Evolutionary conservation across 1,140 invertebrate species (phyloP), one percentile per base, ranked within the genome.

Genomic region (Papilio xuthus): DNA sequence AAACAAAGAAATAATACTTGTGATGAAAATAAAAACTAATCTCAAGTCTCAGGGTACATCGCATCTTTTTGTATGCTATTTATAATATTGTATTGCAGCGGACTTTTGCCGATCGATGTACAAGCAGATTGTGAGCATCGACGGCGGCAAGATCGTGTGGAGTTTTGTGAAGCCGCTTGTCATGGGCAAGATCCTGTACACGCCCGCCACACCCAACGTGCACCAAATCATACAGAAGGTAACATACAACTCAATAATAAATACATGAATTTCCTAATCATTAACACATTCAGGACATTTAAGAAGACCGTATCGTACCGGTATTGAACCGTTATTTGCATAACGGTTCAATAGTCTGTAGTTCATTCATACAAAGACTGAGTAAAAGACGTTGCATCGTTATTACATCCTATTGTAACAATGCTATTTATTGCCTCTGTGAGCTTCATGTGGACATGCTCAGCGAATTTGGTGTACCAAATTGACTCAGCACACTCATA

Each of bases 111-210:
- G 94, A 26, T 92, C 95, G 1, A 89, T 96, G 2, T 96, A 96
- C 80, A 93, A 94, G 79, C 94, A 95, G 80, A 89, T 96, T 1
- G 89, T 95, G 0, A 91, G 86, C 4, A 94, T 96, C 82, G 94
- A 94, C 13, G 95, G 94, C 15, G 96, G 96, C 1, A 96, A 96
- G 84, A 95, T 96, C 18, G 90, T 96, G 23, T 96, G 96, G 96
- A 95, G 95, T 12, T 95, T 95, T 78, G 92, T 96, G 7, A 96
- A 96, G 81, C 96, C 96, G 0, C 89, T 96, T 13, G 88, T 96
- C 41, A 94, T 96, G 82, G 96, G 96, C 7, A 95, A 94, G 72
- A 96, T 96, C 50, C 86, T 96, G 0, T 96, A 96, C 81, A 95
- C 95, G 0, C 96, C 96, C 0, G 82, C 92, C 9, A 94, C 89